Base-by-base conservation (phyloP, 2,113 vertebrate species). In the Pangasianodon hypophthalmus region DNA sequence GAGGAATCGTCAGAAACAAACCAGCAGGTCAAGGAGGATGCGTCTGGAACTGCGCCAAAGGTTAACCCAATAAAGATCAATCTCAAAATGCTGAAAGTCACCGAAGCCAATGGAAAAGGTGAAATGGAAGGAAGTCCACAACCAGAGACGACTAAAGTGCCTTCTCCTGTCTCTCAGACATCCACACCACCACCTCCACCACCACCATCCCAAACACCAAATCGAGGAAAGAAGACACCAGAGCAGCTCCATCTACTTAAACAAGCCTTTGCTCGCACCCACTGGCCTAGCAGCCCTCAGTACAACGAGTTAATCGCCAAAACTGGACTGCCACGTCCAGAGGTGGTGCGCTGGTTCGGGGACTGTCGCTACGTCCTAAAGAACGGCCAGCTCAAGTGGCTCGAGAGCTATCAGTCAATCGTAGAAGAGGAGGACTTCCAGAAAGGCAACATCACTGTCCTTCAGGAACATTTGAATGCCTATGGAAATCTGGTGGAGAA, bases 31-130 rank as follows among this genome's bases (percentile, higher is more conserved):
- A 93, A 94, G 3, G 97, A 97, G 0, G 97, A 98, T 0, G 6
- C 81, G n/a, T 93, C 92, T 0, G 89, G 95, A 48, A 90, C 11
- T 58, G 97, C 97, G 86, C 96, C 96, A 58, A 99, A 98, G 92
- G 98, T 99, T 89, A 99, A 97, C 92, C 98, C 98, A 79, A 98
- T 99, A 92, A 99, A 99, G 94, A 99, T 99, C 91, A 99, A 99
- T 92, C 96, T 99, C 85, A 99, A 98, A 92, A 98, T 98, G 95
- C 96, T 99, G 85, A 96, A 98, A 88, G 98, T 99, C 90, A 98
- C 97, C 0, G 98, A 99, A 92, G 96, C 98, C 81, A 97, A 95
- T 0, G 96, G 97, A 87, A 98, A 97, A 95, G 89, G 92, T 0
- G 92, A 94, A 54, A 71, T 88, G 0, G 96, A 96, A 21, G 93